Base-by-base conservation (phyloP, 37 sponge, comb jelly and placozoan genomes). In the Hexactinellida sp. region DNA sequence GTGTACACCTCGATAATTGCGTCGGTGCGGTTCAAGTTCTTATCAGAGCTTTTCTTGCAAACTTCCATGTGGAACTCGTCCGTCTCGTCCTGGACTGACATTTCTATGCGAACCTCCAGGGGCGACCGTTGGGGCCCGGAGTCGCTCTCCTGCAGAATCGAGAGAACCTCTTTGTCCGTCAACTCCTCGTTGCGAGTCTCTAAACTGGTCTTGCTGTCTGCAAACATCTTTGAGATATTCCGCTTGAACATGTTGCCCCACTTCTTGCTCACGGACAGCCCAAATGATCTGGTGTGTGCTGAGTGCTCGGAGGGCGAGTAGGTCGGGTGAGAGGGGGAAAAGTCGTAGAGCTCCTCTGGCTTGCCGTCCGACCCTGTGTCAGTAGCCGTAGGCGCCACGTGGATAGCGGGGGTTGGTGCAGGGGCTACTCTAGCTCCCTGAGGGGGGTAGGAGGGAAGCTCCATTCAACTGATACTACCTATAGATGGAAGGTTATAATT, bases 1-100 rank as follows among this genome's bases (percentile, higher is more conserved):
- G 84, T 82, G 84, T 85, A 90, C 54, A 87, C 88, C 36, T 90
- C 90, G 54, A 90, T 38, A 36, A 90, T 85, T 36, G 90, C 90
- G 25, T 90, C 90, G 0, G 87, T 83, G 38, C 82, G 76, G 32
- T 24, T 54, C 37, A 90, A 1, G 21, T 37, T 54, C 24, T 37
- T 54, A 16, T 82, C 37, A 30, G 83, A 88, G 24, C 88, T 87
- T 36, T 90, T 90, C 86, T 24, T 28, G 16, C 28, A 16, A 28
- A 87, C 88, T 36, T 47, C 24, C n/a, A 7, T 83, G 55, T 51
- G 39, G 37, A 87, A 87, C 0, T 87, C 88, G 34, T 83, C 84
- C 10, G 28, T 35, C 37, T 87, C 88, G 0, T 47, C 84, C 55
- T 83, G 38, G 24, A 83, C 38, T 83, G 76, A 36, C 63, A 38